Evolutionary conservation across 2,113 vertebrate species (phyloP), one percentile per base, ranked within the genome.

Genomic region (Chaetorhynchus papuensis): DNA sequence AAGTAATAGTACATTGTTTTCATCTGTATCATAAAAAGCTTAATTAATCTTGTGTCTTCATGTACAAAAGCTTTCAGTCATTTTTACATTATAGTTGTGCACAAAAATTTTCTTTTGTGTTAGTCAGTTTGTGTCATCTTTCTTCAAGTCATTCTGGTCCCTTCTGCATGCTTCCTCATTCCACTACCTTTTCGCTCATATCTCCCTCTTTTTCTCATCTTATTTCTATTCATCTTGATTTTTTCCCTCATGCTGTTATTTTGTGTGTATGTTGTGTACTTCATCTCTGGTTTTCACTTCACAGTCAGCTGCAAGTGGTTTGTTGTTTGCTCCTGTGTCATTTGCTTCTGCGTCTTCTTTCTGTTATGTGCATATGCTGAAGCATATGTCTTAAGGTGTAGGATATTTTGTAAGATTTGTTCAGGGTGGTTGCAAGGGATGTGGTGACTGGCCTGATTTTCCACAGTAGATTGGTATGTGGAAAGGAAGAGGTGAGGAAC

Each of bases 71-170:
- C 15, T 76, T 76, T 72, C 49, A 74, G 53, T 80, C 4, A 30
- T 59, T 82, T 78, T 91, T 72, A 52, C n/a, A 8, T 77, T 80
- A 19, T n/a, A 52, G 7, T 15, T 68, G 12, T 27, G 53, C 18
- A 35, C 44, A 90, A n/a, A 93, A 72, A 6, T 31, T 39, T 18
- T 74, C 3, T 5, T 61, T 9, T 63, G 8, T 63, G 16, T 87
- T 84, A 89, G n/a, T 92, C 16, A 77, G 45, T 86, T 83, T 81
- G 11, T 91, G 76, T 89, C 68, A 60, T 75, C 41, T 71, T 94
- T 83, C 49, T 87, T 45, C 47, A 64, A 30, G 35, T 17, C 9
- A 3, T 66, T 83, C 20, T 81, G 4, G 49, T 89, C 27, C 60
- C 31, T 22, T 70, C n/a, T 87, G 42, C 8, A 2, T 7, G 8